phyloP scores from a whole-genome alignment of 2,113 vertebrate genomes.

The Sapayoa aenigma region DNA sequence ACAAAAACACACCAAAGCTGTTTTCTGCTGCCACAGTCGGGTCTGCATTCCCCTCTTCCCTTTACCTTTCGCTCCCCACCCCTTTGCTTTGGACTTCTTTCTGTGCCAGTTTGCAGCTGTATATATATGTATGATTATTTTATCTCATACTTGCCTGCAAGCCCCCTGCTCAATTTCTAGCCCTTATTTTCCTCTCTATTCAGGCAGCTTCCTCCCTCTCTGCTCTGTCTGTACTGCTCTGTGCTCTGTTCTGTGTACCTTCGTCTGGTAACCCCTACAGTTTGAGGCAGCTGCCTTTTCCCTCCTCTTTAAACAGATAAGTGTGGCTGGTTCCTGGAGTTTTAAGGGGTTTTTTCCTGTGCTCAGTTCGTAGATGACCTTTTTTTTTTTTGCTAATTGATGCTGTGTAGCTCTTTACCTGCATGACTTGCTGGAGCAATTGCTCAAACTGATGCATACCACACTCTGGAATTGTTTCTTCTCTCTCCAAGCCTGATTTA shows the following conservation, averaged over 20 bases:
- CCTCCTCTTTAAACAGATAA: not conserved
- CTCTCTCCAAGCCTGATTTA: conserved; percentile 25
- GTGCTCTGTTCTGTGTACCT: not conserved
- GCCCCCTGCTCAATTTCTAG: not conserved
- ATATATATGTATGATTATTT: not conserved
- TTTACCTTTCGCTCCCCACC: not conserved
- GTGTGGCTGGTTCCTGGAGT: not conserved
- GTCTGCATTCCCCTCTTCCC: not conserved
- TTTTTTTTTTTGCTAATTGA: not conserved
- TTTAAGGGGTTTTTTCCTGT: not conserved
- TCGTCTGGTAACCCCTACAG: not conserved
- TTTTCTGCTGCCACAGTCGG: not conserved
- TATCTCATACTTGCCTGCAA: not conserved
- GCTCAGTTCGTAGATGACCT: not conserved
- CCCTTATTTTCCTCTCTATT: not conserved
- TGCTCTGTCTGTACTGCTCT: not conserved
- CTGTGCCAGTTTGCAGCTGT: not conserved
- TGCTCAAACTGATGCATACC: not conserved
- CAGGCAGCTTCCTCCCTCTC: not conserved
- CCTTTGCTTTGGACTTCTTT: not conserved
- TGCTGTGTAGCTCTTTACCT: not conserved
- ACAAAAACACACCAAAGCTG: not conserved
- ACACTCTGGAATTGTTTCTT: not conserved
- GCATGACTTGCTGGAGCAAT: not conserved
- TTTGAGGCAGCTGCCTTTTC: not conserved